phyloP scores from a whole-genome alignment of 2,797 vertebrate genomes.

The Periophthalmus magnuspinnatus region DNA sequence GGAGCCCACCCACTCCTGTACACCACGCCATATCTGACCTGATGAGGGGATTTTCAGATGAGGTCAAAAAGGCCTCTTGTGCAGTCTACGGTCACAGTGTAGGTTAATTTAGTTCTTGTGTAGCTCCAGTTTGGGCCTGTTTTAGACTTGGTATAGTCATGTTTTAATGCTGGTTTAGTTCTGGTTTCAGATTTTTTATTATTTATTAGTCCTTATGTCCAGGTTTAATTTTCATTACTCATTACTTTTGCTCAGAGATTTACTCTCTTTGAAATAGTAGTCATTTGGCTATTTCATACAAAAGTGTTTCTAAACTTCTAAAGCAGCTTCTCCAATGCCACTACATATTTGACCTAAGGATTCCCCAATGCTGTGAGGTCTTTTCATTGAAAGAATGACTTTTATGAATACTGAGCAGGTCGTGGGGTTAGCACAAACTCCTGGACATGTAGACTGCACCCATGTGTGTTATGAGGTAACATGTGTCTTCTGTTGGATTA shows the following conservation, averaged over 20 bases:
- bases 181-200: not conserved
- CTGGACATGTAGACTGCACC: not conserved
- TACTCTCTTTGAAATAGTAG: not conserved
- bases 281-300: not conserved
- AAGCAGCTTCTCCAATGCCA: not conserved
- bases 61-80: not conserved
- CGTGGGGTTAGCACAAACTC: slow-evolving; percentile 8
- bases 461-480: slow-evolving; percentile 9
- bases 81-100: not conserved
- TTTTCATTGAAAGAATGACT: slow-evolving; percentile 25
- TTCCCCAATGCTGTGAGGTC: not conserved
- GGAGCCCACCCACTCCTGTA: slow-evolving; percentile 50
- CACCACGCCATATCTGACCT: slow-evolving; percentile 38
- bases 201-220: not conserved
- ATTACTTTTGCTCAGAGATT: not conserved
- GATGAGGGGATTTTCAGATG: not conserved
- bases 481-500: not conserved
- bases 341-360: too few species aligned
- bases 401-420: slow-evolving; percentile 28
- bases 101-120: not conserved
- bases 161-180: not conserved
- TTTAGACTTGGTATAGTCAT: not conserved
- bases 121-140: not conserved
- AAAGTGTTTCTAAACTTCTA: not conserved
- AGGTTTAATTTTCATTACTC: not conserved